Evolutionary conservation across 2,797 vertebrate genomes (phyloP).

Genomic region (Siniperca undulata): DNA sequence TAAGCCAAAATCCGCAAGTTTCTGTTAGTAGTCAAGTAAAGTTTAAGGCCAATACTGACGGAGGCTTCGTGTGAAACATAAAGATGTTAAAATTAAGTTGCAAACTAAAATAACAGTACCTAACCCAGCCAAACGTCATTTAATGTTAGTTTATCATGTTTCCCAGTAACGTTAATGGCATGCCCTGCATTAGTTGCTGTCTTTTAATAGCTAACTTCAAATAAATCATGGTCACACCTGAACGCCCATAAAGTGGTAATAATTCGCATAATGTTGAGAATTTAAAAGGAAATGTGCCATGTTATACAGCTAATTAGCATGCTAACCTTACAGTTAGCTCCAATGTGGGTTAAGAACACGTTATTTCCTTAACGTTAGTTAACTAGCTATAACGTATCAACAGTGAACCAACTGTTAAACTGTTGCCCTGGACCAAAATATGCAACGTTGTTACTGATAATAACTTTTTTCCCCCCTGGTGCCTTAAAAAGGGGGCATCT

Average conservation of each 20-base stretch:
- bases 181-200: neutral
- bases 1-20: neutral
- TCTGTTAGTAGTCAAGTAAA: neutral
- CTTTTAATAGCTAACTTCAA: neutral
- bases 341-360: too few relatives aligned
- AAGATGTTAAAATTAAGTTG: neutral
- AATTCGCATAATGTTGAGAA: neutral
- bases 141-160: neutral
- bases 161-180: neutral
- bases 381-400: neutral
- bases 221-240: neutral
- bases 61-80: too few relatives aligned
- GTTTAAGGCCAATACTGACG: neutral
- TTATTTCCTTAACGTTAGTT: too few relatives aligned
- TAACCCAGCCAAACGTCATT: neutral
- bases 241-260: neutral
- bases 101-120: neutral
- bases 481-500: neutral
- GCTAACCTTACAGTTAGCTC: constrained; percentile 16
- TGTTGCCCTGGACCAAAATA: fast-evolving
- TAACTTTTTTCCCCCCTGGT: fast-evolving
- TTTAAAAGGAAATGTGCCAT: neutral
- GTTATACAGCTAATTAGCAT: constrained; percentile 26
- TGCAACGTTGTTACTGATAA: neutral
- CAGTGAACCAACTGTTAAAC: neutral